Evolutionary conservation across 1,140 invertebrate genomes (phyloP).

Genomic region (Ceratosolen fusciceps): DNA sequence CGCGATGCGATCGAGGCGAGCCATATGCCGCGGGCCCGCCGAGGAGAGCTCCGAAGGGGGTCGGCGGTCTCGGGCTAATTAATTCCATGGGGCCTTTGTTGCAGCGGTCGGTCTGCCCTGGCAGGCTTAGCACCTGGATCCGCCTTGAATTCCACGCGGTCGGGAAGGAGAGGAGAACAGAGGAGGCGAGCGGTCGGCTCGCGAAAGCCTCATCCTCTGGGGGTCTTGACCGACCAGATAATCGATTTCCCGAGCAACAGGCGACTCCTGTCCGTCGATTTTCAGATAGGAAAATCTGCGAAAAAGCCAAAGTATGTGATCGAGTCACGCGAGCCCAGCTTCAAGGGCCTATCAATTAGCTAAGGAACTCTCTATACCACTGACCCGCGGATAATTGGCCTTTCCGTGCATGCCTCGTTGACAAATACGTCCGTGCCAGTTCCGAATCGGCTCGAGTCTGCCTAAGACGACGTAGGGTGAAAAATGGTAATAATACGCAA

Average conservation of each 20-base stretch:
- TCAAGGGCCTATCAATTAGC: neutral
- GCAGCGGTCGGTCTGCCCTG: constrained; percentile 54
- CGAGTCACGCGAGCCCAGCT: neutral
- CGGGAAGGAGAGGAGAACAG: neutral
- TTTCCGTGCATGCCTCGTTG: too few relatives aligned
- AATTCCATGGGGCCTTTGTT: constrained; percentile 69
- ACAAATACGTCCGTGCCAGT: too few relatives aligned
- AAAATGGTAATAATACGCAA: too few relatives aligned
- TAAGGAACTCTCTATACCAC: too few relatives aligned
- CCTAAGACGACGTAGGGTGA: too few relatives aligned
- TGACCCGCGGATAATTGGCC: neutral
- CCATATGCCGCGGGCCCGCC: constrained; percentile 63
- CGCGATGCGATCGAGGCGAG: constrained; percentile 65
- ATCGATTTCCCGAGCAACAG: neutral
- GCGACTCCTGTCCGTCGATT: neutral
- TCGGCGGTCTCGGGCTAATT: constrained; percentile 62
- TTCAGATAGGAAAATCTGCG: neutral
- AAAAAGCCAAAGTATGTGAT: neutral
- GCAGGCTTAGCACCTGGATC: neutral
- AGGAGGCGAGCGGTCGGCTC: too few relatives aligned
- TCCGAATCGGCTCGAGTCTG: too few relatives aligned
- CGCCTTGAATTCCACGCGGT: neutral
- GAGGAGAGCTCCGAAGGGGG: constrained; percentile 59
- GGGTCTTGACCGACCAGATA: neutral
- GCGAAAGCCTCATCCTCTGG: neutral